Evolutionary conservation across 2,888 invertebrate genomes (phyloP).

Genomic region (Tachina fera): DNA sequence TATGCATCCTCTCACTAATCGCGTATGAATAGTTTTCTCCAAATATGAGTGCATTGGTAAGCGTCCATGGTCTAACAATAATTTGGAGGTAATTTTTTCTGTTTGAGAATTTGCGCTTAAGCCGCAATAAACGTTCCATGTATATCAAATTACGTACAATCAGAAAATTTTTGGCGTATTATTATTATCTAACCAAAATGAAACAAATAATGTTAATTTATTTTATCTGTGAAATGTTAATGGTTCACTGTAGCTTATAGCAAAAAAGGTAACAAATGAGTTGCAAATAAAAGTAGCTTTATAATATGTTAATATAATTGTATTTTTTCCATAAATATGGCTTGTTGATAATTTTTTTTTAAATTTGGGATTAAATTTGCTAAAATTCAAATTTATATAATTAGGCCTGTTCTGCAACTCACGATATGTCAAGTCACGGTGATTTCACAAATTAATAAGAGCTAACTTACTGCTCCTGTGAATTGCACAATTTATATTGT

Average conservation of each 20-base stretch:
- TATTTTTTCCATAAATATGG: too few relatives aligned
- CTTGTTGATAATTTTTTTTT: too few relatives aligned
- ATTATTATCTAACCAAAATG: constrained; percentile 65
- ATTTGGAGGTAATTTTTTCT: constrained; percentile 32
- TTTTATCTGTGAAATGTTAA: constrained; percentile 48
- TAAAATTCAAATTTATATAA: too few relatives aligned
- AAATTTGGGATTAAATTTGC: too few relatives aligned
- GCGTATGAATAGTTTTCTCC: neutral
- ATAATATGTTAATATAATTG: neutral
- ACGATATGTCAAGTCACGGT: too few relatives aligned
- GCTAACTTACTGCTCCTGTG: too few relatives aligned
- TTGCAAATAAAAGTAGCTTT: neutral
- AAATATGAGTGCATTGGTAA: constrained; percentile 17
- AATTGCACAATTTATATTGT: too few relatives aligned
- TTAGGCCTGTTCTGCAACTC: too few relatives aligned
- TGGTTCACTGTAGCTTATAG: constrained; percentile 16
- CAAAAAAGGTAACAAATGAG: neutral
- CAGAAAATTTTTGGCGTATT: constrained; percentile 59
- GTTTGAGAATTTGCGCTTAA: constrained; percentile 23
- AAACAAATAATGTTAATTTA: constrained; percentile 62
- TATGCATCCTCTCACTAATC: neutral
- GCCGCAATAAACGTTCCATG: constrained; percentile 52
- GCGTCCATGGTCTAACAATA: constrained; percentile 34
- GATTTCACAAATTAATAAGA: too few relatives aligned
- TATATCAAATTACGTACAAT: constrained; percentile 69